phyloP scores from a whole-genome alignment of 23 tunicate species.

The Ascidia mentula region DNA sequence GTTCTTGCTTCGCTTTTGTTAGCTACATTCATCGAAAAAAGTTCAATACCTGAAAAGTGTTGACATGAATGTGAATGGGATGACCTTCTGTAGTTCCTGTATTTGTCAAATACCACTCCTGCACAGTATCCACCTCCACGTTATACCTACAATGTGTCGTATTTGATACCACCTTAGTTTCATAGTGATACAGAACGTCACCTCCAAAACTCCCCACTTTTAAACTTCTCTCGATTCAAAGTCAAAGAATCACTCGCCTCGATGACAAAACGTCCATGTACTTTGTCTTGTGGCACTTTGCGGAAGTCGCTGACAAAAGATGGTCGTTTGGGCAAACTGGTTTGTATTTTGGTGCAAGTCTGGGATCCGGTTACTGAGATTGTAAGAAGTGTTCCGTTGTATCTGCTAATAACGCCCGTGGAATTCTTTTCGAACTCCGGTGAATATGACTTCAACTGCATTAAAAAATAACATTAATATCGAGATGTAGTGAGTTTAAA shows the following conservation, averaged over 20 bases:
- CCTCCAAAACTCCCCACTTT: background rate
- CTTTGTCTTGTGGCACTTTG: background rate
- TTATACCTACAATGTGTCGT: constrained; percentile 14
- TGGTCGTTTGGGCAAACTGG: background rate
- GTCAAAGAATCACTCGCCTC: background rate
- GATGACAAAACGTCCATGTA: constrained; percentile 15
- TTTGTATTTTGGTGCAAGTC: background rate
- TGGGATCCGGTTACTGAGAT: background rate
- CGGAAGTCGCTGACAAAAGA: background rate
- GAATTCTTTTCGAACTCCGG: background rate
- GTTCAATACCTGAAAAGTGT: constrained; percentile 10
- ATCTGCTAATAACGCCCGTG: background rate
- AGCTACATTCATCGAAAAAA: background rate
- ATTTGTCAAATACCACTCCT: constrained; percentile 12
- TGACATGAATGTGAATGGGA: constrained; percentile 11
- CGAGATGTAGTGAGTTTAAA: too few relatives aligned
- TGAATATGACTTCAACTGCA: background rate
- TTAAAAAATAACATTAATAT: too few relatives aligned
- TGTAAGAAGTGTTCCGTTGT: background rate
- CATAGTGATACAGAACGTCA: too few relatives aligned
- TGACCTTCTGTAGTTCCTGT: background rate
- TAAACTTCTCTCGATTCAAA: background rate
- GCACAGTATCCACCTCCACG: background rate
- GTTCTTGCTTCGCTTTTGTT: too few relatives aligned
- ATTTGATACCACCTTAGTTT: too few relatives aligned